phyloP scores from a whole-genome alignment of 1,140 invertebrate species.

The Drosophila watanabei region DNA sequence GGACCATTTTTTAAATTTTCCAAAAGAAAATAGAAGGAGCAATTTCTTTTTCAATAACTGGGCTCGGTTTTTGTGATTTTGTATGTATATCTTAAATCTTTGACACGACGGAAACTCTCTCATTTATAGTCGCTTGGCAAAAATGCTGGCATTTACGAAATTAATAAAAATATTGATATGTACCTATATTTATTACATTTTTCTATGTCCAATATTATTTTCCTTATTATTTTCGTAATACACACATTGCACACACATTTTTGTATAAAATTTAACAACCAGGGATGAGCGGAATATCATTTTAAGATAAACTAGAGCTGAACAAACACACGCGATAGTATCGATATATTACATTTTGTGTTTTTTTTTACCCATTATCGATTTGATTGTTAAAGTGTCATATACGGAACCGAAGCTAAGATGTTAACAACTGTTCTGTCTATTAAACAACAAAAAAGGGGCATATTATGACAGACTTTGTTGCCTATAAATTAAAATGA shows the following conservation, averaged over 20 bases:
- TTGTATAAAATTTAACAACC: slow-evolving; percentile 23
- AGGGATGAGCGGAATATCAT: neutral
- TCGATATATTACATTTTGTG: neutral
- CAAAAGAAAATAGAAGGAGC: neutral
- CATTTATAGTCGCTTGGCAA: neutral
- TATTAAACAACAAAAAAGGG: no score
- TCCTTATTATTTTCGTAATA: slow-evolving; percentile 6
- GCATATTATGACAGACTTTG: no score
- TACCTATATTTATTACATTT: slow-evolving; percentile 16
- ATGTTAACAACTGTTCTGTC: no score
- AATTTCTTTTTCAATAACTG: slow-evolving; percentile 15
- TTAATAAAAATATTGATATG: neutral
- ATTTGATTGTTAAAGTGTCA: no score
- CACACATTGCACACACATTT: slow-evolving; percentile 24
- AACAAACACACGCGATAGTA: neutral
- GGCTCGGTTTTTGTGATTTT: slow-evolving; percentile 21
- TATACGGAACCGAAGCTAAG: no score
- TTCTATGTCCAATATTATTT: neutral
- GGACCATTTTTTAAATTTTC: neutral
- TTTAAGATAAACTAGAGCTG: neutral
- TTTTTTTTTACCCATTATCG: neutral
- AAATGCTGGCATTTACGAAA: neutral
- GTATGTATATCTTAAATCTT: slow-evolving; percentile 40
- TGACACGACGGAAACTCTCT: neutral
- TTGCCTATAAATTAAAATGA: no score